These are phyloP conservation scores for Pelodiscus sinensis DNA, from an alignment of 2,113 vertebrate genomes.

Conservation along the genomic window DNA sequence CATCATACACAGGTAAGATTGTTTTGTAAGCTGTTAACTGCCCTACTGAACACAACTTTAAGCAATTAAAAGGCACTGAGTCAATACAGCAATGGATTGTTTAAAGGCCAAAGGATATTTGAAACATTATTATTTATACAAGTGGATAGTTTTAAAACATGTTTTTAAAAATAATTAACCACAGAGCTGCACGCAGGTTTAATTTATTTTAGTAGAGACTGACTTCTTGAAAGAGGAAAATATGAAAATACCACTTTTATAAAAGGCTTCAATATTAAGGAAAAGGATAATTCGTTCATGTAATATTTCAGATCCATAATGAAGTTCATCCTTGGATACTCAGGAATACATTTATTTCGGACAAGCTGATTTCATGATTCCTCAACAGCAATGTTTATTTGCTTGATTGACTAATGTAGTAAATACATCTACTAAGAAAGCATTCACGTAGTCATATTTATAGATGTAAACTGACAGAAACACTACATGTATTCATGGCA, in stretches of 20 bases:
- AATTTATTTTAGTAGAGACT: background rate
- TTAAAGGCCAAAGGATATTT: background rate
- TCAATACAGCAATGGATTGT: background rate
- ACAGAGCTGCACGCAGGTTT: background rate
- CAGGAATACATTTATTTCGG: background rate
- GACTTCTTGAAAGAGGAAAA: background rate
- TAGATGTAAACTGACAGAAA: background rate
- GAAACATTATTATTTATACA: background rate
- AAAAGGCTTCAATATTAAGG: background rate
- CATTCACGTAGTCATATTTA: background rate
- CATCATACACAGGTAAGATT: background rate
- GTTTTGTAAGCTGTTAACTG: background rate
- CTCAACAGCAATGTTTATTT: constrained; percentile 42
- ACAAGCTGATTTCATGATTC: constrained; percentile 31
- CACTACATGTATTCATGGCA: background rate
- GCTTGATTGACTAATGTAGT: constrained; percentile 62
- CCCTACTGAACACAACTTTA: background rate
- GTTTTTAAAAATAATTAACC: background rate
- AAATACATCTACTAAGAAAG: constrained; percentile 36
- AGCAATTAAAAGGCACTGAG: background rate
- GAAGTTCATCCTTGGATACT: background rate
- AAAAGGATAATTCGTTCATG: background rate
- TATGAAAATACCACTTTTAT: background rate
- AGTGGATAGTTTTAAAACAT: background rate
- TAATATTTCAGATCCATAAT: constrained; percentile 2